Conservation (phyloP, 2,888 invertebrate species). For the Melipona bicolor region DNA sequence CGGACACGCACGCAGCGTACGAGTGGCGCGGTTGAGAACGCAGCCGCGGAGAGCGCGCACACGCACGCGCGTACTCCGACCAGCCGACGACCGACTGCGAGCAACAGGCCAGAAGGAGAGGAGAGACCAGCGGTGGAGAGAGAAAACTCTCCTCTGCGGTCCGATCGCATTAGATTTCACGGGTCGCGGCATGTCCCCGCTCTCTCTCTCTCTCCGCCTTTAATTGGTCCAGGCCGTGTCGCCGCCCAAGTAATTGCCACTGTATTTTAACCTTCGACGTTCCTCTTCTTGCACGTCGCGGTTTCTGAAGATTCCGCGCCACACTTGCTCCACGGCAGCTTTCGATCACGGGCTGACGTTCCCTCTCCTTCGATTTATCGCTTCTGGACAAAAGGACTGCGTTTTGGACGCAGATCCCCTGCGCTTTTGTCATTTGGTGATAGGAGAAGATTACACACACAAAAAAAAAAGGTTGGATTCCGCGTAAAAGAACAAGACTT, state of each 20-base stretch:
- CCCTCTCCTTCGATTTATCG: no score
- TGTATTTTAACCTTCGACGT: constrained; percentile 37
- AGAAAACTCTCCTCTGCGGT: neutral
- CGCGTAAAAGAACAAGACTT: no score
- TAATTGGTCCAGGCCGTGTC: constrained; percentile 56
- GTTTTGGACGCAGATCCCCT: no score
- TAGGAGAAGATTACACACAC: no score
- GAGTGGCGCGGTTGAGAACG: constrained; percentile 30
- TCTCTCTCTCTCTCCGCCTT: constrained; percentile 12
- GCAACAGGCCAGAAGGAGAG: neutral
- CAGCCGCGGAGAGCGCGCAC: constrained; percentile 32
- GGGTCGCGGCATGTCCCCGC: constrained; percentile 53
- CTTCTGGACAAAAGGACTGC: no score
- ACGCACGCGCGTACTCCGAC: constrained; percentile 20
- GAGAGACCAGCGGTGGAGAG: neutral
- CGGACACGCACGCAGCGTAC: constrained; percentile 71
- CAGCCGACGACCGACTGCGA: neutral
- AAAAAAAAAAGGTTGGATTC: no score
- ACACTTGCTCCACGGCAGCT: neutral
- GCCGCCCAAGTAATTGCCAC: constrained; percentile 49
- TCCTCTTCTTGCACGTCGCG: constrained; percentile 3
- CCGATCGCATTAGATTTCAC: constrained; percentile 66
- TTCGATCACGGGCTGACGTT: neutral
- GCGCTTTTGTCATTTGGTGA: no score
- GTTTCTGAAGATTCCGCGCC: constrained; percentile 21